Conservation (phyloP, 1,140 invertebrate genomes). For the Hermatobates lingyangjiaoensis region DNA sequence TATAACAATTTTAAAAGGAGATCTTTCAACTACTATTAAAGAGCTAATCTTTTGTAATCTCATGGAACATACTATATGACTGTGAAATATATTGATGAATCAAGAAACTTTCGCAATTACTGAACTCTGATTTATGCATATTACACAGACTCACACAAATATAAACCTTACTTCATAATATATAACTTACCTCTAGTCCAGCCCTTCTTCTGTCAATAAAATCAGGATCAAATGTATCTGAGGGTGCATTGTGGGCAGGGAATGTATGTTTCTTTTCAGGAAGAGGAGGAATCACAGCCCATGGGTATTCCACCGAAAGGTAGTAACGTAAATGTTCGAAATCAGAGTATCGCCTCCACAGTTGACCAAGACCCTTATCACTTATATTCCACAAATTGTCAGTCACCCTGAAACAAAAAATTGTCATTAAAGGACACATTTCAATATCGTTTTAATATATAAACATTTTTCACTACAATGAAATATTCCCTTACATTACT, state of each 20-base stretch:
- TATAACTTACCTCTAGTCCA: conserved; percentile 41
- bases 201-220: conserved; percentile 62
- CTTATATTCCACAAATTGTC: conserved; percentile 43
- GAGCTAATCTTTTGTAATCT: too few relatives aligned
- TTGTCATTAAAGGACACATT: not conserved
- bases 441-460: not conserved
- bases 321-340: conserved; percentile 63
- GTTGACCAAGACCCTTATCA: conserved; percentile 38
- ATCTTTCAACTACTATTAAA: too few relatives aligned
- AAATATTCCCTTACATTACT: too few relatives aligned
- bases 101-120: too few relatives aligned
- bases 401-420: conserved; percentile 36
- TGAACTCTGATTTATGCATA: too few relatives aligned
- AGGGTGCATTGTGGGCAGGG: conserved; percentile 56
- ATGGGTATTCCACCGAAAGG: conserved; percentile 54
- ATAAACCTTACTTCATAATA: conserved; percentile 7
- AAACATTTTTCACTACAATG: too few relatives aligned
- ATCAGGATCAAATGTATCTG: conserved; percentile 67
- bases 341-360: conserved; percentile 68
- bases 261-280: conserved; percentile 65
- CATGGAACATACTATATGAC: too few relatives aligned
- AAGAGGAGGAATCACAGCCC: conserved; percentile 55
- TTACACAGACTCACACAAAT: too few relatives aligned
- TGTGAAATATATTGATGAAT: too few relatives aligned
- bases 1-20: too few relatives aligned